Evolutionary conservation across 1,140 invertebrate species (phyloP), one percentile per base, ranked within the genome.

Genomic region (Tetramorium alpestre): DNA sequence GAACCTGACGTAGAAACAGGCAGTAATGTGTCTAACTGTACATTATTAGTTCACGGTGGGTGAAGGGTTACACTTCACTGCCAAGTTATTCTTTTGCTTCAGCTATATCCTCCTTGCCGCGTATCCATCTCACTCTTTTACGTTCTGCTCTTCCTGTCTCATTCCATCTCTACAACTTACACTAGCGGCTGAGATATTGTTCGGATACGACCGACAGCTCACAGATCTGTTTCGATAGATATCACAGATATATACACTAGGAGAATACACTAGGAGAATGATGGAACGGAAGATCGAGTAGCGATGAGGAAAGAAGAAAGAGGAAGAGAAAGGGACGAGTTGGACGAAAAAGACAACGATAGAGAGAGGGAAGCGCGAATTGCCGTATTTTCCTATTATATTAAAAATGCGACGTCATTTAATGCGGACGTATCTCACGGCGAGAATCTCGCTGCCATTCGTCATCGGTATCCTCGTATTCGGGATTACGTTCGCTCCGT

Each of bases 341-440:
- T 28, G 47, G 44, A 58, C 28, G 3, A 67, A 41, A 49, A 38
- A 70, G 38, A 77, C 44, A 73, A 10, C 41, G 54, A 80, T 25
- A 85, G 10, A 80, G 51, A 44, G 41, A 80, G 49, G 64, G 13
- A 6, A 87, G 65, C 69, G 87, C 85, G 81, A 85, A 85, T 81
- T 88, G 70, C 85, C 56, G 22, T 22, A 22, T 22, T 22, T 22
- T 22, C 22, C 22, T 22, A 22, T 22, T 90, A 90, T 93, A 93
- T 92, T 93, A 93, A 93, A 93, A 93, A 94, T 92, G 82, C 91
- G 89, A 93, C 87, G 88, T 93, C 89, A 91, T 93, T 93, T 92
- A 93, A 93, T 33, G 33, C 88, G 86, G 87, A 11, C 87, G 67
- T 93, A 92, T 93, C 92, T 92, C 67, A 56, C 84, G 56, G 81